Conservation (phyloP, 2,113 vertebrate species). For the Orientallactaga bullata region DNA sequence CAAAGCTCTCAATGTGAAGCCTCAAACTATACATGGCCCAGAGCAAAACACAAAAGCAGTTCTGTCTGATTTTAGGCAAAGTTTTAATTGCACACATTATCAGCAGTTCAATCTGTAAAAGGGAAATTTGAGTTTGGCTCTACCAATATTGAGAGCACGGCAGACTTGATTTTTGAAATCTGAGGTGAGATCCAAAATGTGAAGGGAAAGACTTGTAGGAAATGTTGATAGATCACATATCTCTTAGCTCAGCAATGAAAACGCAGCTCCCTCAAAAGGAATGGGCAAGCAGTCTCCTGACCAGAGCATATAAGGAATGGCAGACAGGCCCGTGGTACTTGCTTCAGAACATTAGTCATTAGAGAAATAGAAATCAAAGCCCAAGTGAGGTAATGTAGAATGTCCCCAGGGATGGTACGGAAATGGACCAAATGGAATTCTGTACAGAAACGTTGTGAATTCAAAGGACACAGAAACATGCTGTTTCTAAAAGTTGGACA, state of each 20-base stretch:
- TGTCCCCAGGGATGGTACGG: background rate
- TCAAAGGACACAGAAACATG: background rate
- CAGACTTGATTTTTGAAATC: background rate
- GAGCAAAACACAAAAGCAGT: background rate
- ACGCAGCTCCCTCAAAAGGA: background rate
- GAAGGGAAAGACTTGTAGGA: background rate
- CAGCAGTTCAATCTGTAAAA: background rate
- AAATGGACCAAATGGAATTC: background rate
- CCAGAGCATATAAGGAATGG: background rate
- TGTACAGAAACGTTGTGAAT: background rate
- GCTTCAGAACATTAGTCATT: background rate
- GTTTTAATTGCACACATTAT: background rate
- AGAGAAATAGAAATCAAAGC: conserved; percentile 2
- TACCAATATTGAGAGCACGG: background rate
- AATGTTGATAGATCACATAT: background rate
- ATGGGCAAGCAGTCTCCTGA: background rate
- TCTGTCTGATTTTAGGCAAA: background rate
- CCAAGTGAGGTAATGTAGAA: background rate
- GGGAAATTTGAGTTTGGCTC: background rate
- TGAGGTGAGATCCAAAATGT: background rate
- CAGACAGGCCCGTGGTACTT: background rate
- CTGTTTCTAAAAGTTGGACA: too few species aligned
- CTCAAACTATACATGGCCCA: background rate
- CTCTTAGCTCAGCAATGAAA: background rate
- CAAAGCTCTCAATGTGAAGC: background rate